Evolutionary conservation across 2,113 vertebrate genomes (phyloP).

Genomic region (Phrynosoma blainvillii): DNA sequence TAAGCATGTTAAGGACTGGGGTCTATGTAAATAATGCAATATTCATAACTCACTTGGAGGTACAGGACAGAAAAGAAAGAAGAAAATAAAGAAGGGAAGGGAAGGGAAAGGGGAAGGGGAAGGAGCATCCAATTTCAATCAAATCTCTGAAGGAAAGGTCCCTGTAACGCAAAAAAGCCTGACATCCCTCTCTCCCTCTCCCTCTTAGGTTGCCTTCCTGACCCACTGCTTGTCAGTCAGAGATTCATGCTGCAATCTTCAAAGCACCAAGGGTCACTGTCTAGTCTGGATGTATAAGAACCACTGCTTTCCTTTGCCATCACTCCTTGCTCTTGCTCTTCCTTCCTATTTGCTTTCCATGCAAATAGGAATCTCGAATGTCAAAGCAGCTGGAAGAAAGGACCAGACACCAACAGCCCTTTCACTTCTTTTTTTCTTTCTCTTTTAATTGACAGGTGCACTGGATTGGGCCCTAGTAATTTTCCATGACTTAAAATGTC

Average conservation of each 20-base stretch:
- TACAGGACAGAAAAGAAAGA: neutral
- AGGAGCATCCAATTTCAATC: neutral
- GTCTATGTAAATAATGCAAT: neutral
- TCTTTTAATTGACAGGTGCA: neutral
- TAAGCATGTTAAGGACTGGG: neutral
- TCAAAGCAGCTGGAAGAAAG: neutral
- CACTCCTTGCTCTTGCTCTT: neutral
- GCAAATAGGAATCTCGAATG: neutral
- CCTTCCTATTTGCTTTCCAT: neutral
- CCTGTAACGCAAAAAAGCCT: neutral
- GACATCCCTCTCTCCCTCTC: neutral
- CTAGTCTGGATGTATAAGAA: neutral
- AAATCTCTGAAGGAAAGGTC: neutral
- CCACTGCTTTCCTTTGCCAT: neutral
- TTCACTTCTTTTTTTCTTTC: neutral
- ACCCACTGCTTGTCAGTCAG: neutral
- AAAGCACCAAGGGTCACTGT: neutral
- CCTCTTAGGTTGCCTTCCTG: neutral
- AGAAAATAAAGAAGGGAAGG: no score
- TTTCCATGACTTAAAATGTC: neutral
- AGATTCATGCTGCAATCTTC: no score
- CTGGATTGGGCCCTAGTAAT: neutral
- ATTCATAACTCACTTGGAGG: neutral
- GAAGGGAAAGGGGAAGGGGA: neutral
- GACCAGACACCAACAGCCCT: neutral